These are phyloP conservation scores for Monomorium pharaonis DNA, from an alignment of 1,140 invertebrate species.

Conservation along the genomic window DNA sequence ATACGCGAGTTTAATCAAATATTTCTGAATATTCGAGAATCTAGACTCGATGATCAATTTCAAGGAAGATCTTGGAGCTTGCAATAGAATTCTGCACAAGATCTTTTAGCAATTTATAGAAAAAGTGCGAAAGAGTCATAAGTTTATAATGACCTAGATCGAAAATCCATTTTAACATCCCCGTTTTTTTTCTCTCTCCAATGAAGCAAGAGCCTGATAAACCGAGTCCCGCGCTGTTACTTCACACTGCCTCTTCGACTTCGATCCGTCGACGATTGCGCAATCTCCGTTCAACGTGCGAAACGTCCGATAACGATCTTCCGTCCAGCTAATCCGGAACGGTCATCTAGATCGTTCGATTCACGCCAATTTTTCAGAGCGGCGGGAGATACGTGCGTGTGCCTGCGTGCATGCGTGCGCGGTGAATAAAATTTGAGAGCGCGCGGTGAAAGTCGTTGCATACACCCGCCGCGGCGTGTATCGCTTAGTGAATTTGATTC, in stretches of 20 bases:
- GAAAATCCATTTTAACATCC: neutral
- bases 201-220: neutral
- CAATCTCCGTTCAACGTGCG: neutral
- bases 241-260: neutral
- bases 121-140: neutral
- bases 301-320: neutral
- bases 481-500: constrained; percentile 36
- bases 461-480: neutral
- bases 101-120: neutral
- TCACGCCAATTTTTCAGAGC: neutral
- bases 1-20: neutral
- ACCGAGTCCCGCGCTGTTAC: neutral
- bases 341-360: neutral
- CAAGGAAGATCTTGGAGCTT: neutral
- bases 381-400: neutral
- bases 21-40: neutral
- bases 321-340: constrained; percentile 1
- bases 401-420: neutral
- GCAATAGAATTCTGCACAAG: neutral
- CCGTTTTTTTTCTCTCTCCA: neutral
- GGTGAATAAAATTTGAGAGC: constrained; percentile 31
- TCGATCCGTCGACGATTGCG: neutral
- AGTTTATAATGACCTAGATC: neutral
- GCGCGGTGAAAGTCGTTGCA: constrained; percentile 32
- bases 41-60: too few species aligned